phyloP scores from a whole-genome alignment of 2,797 vertebrate species.

The Dipus sagitta region DNA sequence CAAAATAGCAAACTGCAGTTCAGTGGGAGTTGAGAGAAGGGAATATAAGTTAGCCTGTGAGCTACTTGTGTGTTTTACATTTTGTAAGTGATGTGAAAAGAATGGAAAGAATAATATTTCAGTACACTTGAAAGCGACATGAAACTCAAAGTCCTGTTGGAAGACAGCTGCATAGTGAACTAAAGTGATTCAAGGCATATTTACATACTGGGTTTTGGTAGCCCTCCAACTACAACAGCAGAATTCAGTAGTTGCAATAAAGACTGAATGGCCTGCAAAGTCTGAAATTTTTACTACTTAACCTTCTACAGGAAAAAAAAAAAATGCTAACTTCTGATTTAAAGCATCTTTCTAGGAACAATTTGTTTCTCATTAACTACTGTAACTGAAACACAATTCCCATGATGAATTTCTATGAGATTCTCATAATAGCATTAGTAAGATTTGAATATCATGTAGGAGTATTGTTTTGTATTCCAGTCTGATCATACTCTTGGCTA shows the following conservation, averaged over 20 bases:
- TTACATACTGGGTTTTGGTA: not conserved
- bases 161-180: not conserved
- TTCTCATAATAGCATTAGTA: not conserved
- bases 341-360: slow-evolving; percentile 15
- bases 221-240: not conserved
- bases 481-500: not conserved
- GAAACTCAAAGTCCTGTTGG: slow-evolving; percentile 41
- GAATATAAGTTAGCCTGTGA: slow-evolving; percentile 3
- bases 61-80: not conserved
- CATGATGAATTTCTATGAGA: not conserved
- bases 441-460: not conserved
- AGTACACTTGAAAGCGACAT: not conserved
- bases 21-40: slow-evolving; percentile 84
- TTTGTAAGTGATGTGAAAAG: slow-evolving; percentile 30
- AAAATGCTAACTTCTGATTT: not conserved
- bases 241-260: not conserved
- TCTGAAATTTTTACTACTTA: slow-evolving; percentile 36
- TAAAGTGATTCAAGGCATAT: not conserved
- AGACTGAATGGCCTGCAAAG: not conserved
- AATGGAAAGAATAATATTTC: not conserved
- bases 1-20: slow-evolving; percentile 76
- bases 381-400: not conserved
- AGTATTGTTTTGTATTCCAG: not conserved
- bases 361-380: not conserved
- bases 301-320: not conserved